Base-by-base conservation (phyloP, 2,113 vertebrate species). In the Lepisosteus oculatus region DNA sequence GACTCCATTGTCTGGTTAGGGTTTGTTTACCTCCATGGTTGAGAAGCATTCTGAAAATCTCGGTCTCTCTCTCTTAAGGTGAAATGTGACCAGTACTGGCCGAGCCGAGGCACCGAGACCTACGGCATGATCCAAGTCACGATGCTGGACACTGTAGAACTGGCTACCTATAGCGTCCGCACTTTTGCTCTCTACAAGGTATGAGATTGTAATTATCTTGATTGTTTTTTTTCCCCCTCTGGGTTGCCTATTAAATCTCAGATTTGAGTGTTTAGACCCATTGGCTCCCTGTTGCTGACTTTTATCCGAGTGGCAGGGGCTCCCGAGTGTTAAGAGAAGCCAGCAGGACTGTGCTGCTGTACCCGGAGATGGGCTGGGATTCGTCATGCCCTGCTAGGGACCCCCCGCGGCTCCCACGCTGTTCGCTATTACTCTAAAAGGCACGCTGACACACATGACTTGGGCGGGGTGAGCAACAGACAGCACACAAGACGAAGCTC, bases 41-140 rank as follows among this genome's bases (percentile, higher is more conserved):
- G 29, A 29, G 29, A 29, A 29, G 11, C 56, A 12, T n/a, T 15
- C 11, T 59, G 12, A n/a, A n/a, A 29, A 29, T 29, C 29, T 29
- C n/a, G 6, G 56, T 69, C 43, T 45, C 62, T 9, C 71, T 70
- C n/a, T 61, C 55, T 6, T 0, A 77, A 98, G 96, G 93, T 99
- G 0, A 98, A 98, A 77, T 98, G 97, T 83, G 97, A 99, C 79
- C 97, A 98, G 88, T 99, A 99, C 77, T 99, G 97, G 97, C 97
- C 97, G 0, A 88, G 88, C 72, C 91, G 97, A 14, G 97, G 97
- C 62, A 94, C 95, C 0, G 94, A 98, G 83, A 98, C 97, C 1
- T 98, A 96, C 0, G 95, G 96, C 61, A 93, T 96, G 91, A 95
- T 98, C 82, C 97, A 97, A 78, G 96, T 98, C 79, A 93, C 95